Conservation (phyloP, 92 coral and sea anemone genomes). For the Anthopleura xanthogrammica region DNA sequence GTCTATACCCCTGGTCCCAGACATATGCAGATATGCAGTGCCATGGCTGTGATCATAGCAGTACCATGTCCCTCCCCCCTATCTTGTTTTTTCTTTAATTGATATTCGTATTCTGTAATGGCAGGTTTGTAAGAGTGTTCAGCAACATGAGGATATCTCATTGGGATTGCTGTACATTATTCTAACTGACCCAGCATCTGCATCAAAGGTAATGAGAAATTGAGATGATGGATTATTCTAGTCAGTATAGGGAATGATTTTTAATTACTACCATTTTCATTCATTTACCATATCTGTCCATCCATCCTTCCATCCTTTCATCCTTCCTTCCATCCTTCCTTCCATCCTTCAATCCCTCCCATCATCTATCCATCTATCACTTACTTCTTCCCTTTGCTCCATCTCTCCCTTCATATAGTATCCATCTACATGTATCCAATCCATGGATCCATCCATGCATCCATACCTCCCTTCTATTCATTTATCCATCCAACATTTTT, state of each 20-base stretch:
- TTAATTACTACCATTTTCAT: too few relatives aligned
- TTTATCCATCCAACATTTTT: not conserved
- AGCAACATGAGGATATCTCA: constrained; percentile 84
- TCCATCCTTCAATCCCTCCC: not conserved
- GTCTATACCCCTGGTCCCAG: too few relatives aligned
- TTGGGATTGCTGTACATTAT: constrained; percentile 84
- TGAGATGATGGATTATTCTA: not conserved
- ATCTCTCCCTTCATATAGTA: too few relatives aligned
- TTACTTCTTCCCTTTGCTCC: too few relatives aligned
- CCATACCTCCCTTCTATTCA: not conserved
- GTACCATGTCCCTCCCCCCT: too few relatives aligned
- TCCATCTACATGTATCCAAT: too few relatives aligned
- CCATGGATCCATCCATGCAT: not conserved
- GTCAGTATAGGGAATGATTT: too few relatives aligned
- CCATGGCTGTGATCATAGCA: too few relatives aligned
- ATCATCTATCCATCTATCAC: too few relatives aligned
- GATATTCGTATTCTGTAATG: not conserved
- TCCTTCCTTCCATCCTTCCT: not conserved
- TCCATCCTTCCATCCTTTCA: too few relatives aligned
- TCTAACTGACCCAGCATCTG: constrained; percentile 70
- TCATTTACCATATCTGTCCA: too few relatives aligned
- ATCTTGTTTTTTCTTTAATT: not conserved
- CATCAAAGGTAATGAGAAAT: constrained; percentile 54
- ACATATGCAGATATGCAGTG: too few relatives aligned
- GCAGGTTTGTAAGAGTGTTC: constrained; percentile 80